phyloP scores from a whole-genome alignment of 2,888 invertebrate species.

The Caenorhabditis doughertyi region DNA sequence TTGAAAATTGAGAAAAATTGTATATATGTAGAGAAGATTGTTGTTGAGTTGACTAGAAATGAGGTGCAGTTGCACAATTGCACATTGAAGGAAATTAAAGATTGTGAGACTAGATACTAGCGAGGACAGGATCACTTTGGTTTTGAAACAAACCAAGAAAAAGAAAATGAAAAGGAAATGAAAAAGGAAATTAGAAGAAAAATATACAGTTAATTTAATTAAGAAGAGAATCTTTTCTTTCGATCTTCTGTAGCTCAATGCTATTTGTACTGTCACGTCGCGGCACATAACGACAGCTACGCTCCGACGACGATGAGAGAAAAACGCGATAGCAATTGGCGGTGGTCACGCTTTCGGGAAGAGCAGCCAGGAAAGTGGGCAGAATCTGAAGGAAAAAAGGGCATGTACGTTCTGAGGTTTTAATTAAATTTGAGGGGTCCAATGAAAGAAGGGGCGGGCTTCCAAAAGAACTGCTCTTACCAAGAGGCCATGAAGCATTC shows the following conservation, averaged over 20 bases:
- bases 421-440: constrained; percentile 55
- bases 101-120: constrained; percentile 60
- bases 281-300: constrained; percentile 75
- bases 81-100: constrained; percentile 54
- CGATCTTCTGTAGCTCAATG: constrained; percentile 59
- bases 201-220: constrained; percentile 13
- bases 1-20: constrained; percentile 36
- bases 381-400: constrained; percentile 67
- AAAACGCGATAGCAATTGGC: constrained; percentile 79
- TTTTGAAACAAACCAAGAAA: background rate
- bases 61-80: constrained; percentile 37
- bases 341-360: constrained; percentile 77
- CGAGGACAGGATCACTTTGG: constrained; percentile 11
- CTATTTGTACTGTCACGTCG: constrained; percentile 60
- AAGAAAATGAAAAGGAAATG: constrained; percentile 5
- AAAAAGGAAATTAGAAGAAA: constrained; percentile 33
- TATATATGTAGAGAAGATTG: constrained; percentile 2
- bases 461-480: constrained; percentile 60
- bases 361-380: constrained; percentile 78
- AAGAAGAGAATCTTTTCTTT: constrained; percentile 48
- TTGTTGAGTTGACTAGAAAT: background rate
- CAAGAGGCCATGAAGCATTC: constrained; percentile 79
- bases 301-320: constrained; percentile 76
- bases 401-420: constrained; percentile 44
- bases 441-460: constrained; percentile 10